Percentiles rank a stretch among this genome's conserved stretches.
These are phyloP conservation scores for Anas capensis DNA, from an alignment of 2,797 vertebrate genomes.

Conservation along the genomic window DNA sequence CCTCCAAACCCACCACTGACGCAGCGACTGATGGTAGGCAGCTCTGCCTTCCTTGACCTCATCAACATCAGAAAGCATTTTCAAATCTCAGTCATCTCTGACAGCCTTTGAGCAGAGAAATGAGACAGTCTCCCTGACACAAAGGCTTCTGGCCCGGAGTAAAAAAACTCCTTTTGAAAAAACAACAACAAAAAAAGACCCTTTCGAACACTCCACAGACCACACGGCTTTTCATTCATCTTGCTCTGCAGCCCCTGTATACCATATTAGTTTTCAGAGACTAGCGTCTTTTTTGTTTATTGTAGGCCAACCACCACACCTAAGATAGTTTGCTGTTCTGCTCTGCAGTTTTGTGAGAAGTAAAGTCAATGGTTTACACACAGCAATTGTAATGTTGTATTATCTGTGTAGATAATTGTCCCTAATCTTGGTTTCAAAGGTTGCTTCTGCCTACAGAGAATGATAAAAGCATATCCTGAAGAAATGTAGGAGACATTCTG, in stretches of 20 bases:
- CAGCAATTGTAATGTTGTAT: not conserved
- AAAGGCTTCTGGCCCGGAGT: conserved; percentile 86
- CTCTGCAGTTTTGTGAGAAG: conserved; percentile 35
- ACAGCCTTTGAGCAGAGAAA: conserved; percentile 87
- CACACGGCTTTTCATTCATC: conserved; percentile 82
- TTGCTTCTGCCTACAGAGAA: not conserved
- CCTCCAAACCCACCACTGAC: conserved; percentile 70
- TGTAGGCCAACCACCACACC: conserved; percentile 48
- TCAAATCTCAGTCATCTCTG: conserved; percentile 87
- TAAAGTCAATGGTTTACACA: conserved; percentile 44
- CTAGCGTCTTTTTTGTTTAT: conserved; percentile 65
- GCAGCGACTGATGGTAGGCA: conserved; percentile 78
- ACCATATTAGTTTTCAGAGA: conserved; percentile 73
- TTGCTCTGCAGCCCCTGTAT: conserved; percentile 71
- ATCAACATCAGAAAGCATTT: conserved; percentile 86
- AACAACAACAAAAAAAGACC: conserved; percentile 73
- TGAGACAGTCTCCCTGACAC: conserved; percentile 85
- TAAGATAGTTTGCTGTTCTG: conserved; percentile 48
- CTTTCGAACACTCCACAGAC: conserved; percentile 74
- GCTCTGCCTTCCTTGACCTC: conserved; percentile 84
- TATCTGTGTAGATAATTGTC: conserved; percentile 26
- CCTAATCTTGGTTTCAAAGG: conserved; percentile 13
- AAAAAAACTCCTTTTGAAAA: conserved; percentile 85
- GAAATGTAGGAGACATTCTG: not conserved
- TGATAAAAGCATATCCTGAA: not conserved